phyloP scores from a whole-genome alignment of 2,888 invertebrate genomes.

The Ormyrus thymus region DNA sequence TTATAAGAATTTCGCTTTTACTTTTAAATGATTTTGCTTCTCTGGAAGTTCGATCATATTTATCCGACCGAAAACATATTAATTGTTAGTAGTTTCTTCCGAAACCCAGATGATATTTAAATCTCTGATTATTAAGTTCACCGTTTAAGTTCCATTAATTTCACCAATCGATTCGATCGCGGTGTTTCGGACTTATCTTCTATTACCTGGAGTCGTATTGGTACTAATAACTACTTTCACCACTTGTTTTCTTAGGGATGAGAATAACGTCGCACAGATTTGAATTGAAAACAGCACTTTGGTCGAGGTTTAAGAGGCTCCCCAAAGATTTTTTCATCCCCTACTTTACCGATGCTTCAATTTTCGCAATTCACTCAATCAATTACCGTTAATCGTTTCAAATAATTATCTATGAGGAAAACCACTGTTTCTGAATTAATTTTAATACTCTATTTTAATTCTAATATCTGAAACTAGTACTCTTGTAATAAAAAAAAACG shows the following conservation, averaged over 20 bases:
- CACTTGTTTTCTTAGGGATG: conserved; percentile 21
- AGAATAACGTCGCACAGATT: conserved; percentile 44
- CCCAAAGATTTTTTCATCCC: conserved; percentile 29
- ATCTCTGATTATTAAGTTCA: conserved; percentile 45
- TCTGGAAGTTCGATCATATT: conserved; percentile 48
- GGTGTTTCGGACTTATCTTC: conserved; percentile 41
- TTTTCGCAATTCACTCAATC: conserved; percentile 32
- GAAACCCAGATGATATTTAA: conserved; percentile 46
- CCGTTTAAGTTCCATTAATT: conserved; percentile 34
- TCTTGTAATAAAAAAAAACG: not conserved
- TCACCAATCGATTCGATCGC: conserved; percentile 44
- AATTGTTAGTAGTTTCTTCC: conserved; percentile 34
- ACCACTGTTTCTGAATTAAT: conserved; percentile 2
- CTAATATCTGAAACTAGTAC: not conserved
- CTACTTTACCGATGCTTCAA: conserved; percentile 34
- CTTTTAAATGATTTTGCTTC: conserved; percentile 41
- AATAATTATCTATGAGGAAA: conserved; percentile 25
- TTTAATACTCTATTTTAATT: not conserved
- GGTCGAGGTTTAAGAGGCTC: conserved; percentile 36
- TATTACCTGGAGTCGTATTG: conserved; percentile 38
- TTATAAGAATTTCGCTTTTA: conserved; percentile 44
- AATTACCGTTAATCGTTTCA: conserved; percentile 10
- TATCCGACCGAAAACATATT: conserved; percentile 32
- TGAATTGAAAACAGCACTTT: conserved; percentile 39
- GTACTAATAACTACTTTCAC: conserved; percentile 49